Percentiles rank a stretch among this genome's conserved stretches.
phyloP scores from a whole-genome alignment of 2,797 vertebrate genomes.

The Intellagama lesueurii region DNA sequence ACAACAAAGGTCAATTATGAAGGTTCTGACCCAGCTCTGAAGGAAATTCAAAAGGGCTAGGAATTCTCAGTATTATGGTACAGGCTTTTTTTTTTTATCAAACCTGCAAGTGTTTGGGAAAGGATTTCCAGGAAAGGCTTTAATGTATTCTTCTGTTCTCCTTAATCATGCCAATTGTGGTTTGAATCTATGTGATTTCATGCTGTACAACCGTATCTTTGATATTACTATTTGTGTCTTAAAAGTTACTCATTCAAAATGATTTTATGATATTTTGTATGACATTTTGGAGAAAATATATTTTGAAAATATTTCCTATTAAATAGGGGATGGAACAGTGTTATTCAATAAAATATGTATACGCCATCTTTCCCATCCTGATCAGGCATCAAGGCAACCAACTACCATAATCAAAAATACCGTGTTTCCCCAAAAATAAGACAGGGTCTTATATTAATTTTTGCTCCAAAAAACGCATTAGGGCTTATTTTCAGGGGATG shows the following conservation, averaged over 20 bases:
- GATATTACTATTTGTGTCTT: not conserved
- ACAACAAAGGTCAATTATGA: no score
- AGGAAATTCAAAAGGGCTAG: not conserved
- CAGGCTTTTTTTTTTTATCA: not conserved
- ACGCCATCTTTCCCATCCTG: no score
- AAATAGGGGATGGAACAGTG: not conserved
- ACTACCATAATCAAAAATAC: not conserved
- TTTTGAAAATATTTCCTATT: no score
- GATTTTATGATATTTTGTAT: not conserved
- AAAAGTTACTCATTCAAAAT: not conserved
- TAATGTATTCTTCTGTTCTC: not conserved
- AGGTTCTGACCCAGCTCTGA: not conserved
- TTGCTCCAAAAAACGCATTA: no score
- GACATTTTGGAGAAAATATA: no score
- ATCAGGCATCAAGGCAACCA: not conserved
- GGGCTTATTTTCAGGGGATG: no score
- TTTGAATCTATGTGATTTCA: not conserved
- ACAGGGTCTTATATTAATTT: no score
- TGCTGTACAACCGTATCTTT: not conserved
- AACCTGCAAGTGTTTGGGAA: conserved; percentile 8
- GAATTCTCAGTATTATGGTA: not conserved
- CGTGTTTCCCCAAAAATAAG: no score
- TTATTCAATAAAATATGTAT: not conserved
- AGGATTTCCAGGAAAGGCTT: not conserved
- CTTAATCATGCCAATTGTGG: not conserved